These are phyloP conservation scores for Periophthalmus modestus DNA, from an alignment of 2,113 vertebrate genomes.

Conservation along the genomic window DNA sequence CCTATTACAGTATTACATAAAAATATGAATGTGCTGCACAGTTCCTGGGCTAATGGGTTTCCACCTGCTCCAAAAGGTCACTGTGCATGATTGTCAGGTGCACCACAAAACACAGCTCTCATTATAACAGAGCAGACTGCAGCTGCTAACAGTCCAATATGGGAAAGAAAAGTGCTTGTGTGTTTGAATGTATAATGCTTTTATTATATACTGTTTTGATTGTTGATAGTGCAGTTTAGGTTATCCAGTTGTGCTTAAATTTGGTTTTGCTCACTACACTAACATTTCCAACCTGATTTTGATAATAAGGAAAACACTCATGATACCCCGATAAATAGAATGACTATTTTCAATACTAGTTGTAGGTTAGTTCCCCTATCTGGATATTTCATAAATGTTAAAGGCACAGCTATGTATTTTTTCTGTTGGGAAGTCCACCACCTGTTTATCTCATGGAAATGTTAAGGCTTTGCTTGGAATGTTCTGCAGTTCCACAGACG, in stretches of 20 bases:
- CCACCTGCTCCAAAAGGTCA: constrained; percentile 10
- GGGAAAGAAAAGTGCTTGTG: not conserved
- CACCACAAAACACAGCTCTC: not conserved
- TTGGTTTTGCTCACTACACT: not conserved
- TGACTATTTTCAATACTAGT: too few species aligned
- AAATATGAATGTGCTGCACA: not conserved
- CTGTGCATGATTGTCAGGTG: constrained; percentile 5
- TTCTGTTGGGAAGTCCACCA: too few species aligned
- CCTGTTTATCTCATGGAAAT: too few species aligned
- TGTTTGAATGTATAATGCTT: not conserved
- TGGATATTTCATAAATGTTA: not conserved
- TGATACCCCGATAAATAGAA: not conserved
- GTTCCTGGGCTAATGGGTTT: constrained; percentile 1
- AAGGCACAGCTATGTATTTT: too few species aligned
- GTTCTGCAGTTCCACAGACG: too few species aligned
- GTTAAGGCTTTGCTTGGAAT: too few species aligned
- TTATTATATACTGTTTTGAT: not conserved
- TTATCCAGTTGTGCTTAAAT: not conserved
- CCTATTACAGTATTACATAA: constrained; percentile 1
- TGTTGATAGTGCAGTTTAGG: not conserved
- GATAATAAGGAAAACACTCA: not conserved
- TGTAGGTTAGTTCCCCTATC: too few species aligned
- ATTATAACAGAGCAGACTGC: constrained; percentile 1
- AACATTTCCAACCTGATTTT: not conserved
- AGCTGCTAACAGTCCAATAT: not conserved